Conservation (phyloP, 2,888 invertebrate genomes). For the Drosophila koepferae region DNA sequence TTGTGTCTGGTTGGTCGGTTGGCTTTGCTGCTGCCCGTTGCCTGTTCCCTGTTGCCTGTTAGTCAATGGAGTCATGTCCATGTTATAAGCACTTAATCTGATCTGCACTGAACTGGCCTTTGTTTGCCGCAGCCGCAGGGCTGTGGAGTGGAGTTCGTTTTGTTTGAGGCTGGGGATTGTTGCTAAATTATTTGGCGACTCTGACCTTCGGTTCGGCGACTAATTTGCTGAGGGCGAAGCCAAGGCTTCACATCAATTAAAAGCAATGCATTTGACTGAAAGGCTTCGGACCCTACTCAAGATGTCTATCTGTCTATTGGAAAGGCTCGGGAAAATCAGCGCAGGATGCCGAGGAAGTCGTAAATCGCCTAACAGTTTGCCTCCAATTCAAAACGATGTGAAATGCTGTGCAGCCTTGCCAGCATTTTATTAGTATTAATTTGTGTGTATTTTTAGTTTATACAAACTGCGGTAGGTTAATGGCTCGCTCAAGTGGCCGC, state of each 20-base stretch:
- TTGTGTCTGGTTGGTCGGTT: conserved; percentile 34
- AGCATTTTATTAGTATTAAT: conserved; percentile 69
- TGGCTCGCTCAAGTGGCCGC: conserved; percentile 68
- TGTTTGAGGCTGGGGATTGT: conserved; percentile 17
- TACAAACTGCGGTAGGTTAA: conserved; percentile 80
- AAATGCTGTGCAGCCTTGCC: conserved; percentile 29
- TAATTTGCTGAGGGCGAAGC: conserved; percentile 62
- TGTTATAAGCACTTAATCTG: conserved; percentile 80
- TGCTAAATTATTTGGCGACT: conserved; percentile 71
- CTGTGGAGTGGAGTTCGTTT: conserved; percentile 15
- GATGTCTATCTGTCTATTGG: conserved; percentile 73
- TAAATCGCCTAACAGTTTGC: conserved; percentile 74
- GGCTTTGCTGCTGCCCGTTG: conserved; percentile 3
- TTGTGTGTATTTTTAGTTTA: conserved; percentile 63
- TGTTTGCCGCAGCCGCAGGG: conserved; percentile 53
- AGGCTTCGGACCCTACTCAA: conserved; percentile 83
- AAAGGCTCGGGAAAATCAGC: conserved; percentile 42
- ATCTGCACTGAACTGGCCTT: conserved; percentile 62
- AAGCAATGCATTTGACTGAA: conserved; percentile 72
- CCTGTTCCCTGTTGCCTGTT: conserved; percentile 45
- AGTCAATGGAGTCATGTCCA: conserved; percentile 80
- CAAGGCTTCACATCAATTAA: conserved; percentile 65
- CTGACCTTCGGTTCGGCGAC: conserved; percentile 48
- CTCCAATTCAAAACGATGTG: conserved; percentile 19
- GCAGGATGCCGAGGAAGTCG: conserved; percentile 76